Base-by-base conservation (phyloP, 2,797 vertebrate genomes). In the Halcyon leucocephala region DNA sequence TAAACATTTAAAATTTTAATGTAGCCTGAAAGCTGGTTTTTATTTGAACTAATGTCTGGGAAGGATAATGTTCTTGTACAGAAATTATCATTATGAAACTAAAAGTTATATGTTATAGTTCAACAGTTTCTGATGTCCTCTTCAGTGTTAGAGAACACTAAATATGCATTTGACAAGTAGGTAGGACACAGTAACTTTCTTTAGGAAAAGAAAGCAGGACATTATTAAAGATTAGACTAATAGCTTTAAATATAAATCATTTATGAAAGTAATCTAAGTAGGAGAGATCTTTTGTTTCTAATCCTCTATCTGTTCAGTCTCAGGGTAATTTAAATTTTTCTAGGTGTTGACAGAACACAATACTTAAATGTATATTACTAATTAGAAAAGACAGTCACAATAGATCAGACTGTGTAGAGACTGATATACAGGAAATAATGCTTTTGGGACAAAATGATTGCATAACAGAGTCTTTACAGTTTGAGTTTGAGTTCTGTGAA, bases 1-100 rank as follows among this genome's bases (percentile, higher is more conserved):
- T 41, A 97, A 42, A 31, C 74, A 69, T 29, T 94, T 95, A 96
- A 93, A 93, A 86, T 89, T 85, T 94, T 96, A 93, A 82, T 67
- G 65, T 25, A 80, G 51, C 51, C 60, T 93, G 61, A 70, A 79
- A 87, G 78, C 3, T 11, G 42, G 52, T 66, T 48, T 72, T 64
- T 72, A 82, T 95, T 95, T 95, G 51, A 62, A 70, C 46, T 85
- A 90, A 60, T 37, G 26, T n/a, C 57, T 89, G 19, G 20, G 29
- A 89, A 92, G 48, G 31, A 82, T 85, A 94, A 46, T 67, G 46
- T 69, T 78, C 71, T 58, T 91, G 28, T 83, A 15, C 13, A 28
- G 35, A 82, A 94, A 82, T 95, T 71, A 82, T 6, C 14, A 74
- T 66, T 82, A 74, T 51, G 51, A 89, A 49, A 93, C 67, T 83